Conservation (phyloP, 2,888 invertebrate species). For the Pristionchus japonicus region DNA sequence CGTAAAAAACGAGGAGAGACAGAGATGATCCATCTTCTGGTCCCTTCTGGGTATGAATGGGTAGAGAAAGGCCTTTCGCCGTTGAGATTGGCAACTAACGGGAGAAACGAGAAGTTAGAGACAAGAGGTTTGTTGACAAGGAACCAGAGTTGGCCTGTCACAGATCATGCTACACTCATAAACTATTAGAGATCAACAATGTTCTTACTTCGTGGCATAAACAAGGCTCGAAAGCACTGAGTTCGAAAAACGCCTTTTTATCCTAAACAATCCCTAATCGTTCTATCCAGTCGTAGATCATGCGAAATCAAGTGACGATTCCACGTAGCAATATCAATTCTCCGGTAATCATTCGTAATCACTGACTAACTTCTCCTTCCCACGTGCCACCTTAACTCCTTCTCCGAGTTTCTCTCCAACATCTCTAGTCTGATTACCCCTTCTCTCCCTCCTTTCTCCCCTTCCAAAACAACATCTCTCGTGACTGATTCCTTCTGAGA, state of each 20-base stretch:
- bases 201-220: not conserved
- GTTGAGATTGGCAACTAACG: constrained; percentile 1
- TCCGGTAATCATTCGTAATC: not conserved
- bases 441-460: not conserved
- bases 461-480: not conserved
- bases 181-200: not conserved
- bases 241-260: too few species aligned
- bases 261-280: too few species aligned
- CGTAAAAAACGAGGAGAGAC: not conserved
- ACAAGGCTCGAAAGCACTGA: not conserved
- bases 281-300: too few species aligned
- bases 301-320: too few species aligned
- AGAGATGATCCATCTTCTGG: not conserved
- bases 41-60: not conserved
- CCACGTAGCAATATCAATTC: too few species aligned
- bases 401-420: not conserved
- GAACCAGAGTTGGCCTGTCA: not conserved
- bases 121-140: not conserved
- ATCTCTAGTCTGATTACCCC: not conserved
- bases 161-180: not conserved
- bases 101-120: not conserved
- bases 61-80: not conserved
- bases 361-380: not conserved
- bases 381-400: not conserved
- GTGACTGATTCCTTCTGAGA: not conserved